phyloP scores from a whole-genome alignment of 2,888 invertebrate genomes.

The Andrena hattorfiana region DNA sequence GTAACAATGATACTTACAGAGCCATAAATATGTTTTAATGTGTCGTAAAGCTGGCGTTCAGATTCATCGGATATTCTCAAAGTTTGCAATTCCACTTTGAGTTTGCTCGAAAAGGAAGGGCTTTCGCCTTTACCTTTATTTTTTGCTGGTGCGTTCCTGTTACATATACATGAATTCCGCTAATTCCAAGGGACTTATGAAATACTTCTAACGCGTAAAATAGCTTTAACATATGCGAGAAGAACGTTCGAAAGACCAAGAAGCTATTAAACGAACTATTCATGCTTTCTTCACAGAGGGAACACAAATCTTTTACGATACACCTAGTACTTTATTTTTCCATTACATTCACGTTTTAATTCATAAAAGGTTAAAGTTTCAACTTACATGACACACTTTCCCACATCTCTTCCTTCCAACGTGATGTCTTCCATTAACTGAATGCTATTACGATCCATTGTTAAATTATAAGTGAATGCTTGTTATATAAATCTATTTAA shows the following conservation, averaged over 20 bases:
- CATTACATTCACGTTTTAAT: not conserved
- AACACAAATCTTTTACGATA: not conserved
- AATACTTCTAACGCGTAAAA: not conserved
- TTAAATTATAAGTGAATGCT: not conserved
- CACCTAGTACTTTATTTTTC: not conserved
- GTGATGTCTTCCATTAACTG: slow-evolving; percentile 78
- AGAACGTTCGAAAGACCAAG: not conserved
- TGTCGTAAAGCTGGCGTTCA: slow-evolving; percentile 91
- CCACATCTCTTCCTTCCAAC: slow-evolving; percentile 67
- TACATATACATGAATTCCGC: not conserved
- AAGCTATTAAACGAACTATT: not conserved
- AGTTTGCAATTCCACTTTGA: slow-evolving; percentile 92
- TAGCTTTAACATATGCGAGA: not conserved
- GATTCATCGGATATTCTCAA: slow-evolving; percentile 89
- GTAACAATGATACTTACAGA: slow-evolving; percentile 85
- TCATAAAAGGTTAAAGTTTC: not conserved
- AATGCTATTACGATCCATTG: slow-evolving; percentile 76
- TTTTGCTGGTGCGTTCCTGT: slow-evolving; percentile 30
- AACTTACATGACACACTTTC: slow-evolving; percentile 38
- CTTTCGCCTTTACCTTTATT: slow-evolving; percentile 12
- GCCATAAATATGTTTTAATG: slow-evolving; percentile 91
- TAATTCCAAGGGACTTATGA: not conserved
- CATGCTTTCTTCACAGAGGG: not conserved
- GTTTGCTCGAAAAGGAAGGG: slow-evolving; percentile 62
- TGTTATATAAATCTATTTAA: slow-evolving; percentile 8